Evolutionary conservation across 1,140 invertebrate genomes (phyloP), one percentile per base, ranked within the genome.

Genomic region (Monochamus saltuarius): DNA sequence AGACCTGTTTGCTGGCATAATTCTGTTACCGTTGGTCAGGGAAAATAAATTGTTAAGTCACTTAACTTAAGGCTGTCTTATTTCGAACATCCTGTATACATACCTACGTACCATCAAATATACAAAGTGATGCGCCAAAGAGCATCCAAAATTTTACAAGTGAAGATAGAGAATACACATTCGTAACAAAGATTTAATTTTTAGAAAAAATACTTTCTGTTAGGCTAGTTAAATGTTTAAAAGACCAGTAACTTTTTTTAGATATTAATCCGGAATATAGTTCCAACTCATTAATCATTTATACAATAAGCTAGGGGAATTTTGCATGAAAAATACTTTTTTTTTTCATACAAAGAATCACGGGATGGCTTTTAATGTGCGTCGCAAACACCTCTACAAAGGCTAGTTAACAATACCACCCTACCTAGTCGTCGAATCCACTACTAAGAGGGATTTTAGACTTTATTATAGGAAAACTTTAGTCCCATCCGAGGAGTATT

Each of bases 251-350:
- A 29, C 16, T 54, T 56, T 57, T 59, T 63, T 59, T 47, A 52
- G 22, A 54, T 59, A 59, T 64, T 59, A 64, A 59, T 64, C 39
- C 47, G 14, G 55, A 64, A 35, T 49, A 60, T 38, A 52, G 43
- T 65, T 65, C 59, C 51, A 45, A n/a, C 51, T 62, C 67, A 69
- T 69, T 69, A 69, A 69, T 69, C 67, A 69, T 67, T 34, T 29
- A 42, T 42, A 68, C 67, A 68, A 68, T 68, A 57, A 62, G 58
- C 66, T 68, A 63, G 59, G 64, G 67, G 64, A 68, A 64, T 66
- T 68, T 68, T 68, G 64, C 64, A 64, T 68, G 64, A 55, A 65
- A 65, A 61, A 53, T 65, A 65, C 51, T 47, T 61, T 61, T 63
- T n/a, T n/a, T 65, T 56, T 47, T 13, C 39, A 13, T 35, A 61